A percentile compares a stretch with the other conserved stretches of the same genome.
Evolutionary conservation across 2,888 invertebrate genomes (phyloP).

Genomic region (Drosophila meridiana): DNA sequence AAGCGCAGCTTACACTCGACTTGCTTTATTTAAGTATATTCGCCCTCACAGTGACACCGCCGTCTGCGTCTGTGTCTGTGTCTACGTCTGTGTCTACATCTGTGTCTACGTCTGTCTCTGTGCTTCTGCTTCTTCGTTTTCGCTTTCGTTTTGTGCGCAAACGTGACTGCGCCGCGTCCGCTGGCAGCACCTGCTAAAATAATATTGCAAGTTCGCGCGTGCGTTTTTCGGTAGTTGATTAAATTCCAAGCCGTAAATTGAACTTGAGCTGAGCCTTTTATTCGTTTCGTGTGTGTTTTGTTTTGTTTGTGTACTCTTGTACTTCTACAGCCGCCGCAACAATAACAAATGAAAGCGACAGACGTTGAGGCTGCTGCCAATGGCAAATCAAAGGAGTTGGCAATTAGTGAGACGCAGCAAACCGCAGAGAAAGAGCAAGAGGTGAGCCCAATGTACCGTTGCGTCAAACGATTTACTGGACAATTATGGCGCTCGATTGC

Average conservation of each 20-base stretch:
- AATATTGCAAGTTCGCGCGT: constrained; percentile 46
- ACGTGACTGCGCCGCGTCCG: constrained; percentile 27
- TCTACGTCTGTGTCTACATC: neutral
- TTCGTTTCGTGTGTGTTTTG: constrained; percentile 13
- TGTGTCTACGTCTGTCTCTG: neutral
- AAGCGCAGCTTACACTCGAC: constrained; percentile 57
- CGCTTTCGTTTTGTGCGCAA: constrained; percentile 30
- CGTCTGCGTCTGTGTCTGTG: neutral
- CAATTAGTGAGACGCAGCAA: constrained; percentile 13
- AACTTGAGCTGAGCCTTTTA: constrained; percentile 33
- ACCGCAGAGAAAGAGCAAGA: constrained; percentile 18
- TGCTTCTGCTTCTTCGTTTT: neutral
- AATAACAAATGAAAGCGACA: constrained; percentile 20
- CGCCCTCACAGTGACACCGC: constrained; percentile 45
- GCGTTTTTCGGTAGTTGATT: constrained; percentile 47
- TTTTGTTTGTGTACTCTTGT: neutral
- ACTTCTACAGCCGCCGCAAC: constrained; percentile 16
- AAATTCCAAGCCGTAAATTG: constrained; percentile 51
- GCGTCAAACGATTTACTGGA: constrained; percentile 29
- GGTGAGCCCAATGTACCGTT: constrained; percentile 51
- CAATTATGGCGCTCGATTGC: constrained; percentile 23
- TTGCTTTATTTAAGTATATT: constrained; percentile 61
- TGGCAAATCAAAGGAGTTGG: constrained; percentile 31
- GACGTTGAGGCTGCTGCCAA: constrained; percentile 10
- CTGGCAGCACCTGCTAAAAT: constrained; percentile 8